These are phyloP conservation scores for Hucho hucho DNA, from an alignment of 2,113 vertebrate genomes.

Conservation along the genomic window DNA sequence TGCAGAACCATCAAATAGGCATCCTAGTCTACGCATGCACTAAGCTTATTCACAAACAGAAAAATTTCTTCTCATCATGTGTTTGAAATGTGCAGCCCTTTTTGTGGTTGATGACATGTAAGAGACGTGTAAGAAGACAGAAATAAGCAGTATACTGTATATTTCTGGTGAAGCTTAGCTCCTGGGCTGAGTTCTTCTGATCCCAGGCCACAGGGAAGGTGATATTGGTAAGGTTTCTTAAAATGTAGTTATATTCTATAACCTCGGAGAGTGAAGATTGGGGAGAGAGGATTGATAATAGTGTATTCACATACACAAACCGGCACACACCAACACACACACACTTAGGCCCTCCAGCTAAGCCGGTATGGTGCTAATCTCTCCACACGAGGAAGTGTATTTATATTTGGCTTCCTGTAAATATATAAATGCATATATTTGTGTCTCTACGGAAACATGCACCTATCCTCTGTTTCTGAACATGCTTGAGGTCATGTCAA, in stretches of 20 bases:
- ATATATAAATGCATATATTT: not conserved
- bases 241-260: not conserved
- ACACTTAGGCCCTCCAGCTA: not conserved
- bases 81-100: too few species aligned
- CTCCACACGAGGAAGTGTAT: not conserved
- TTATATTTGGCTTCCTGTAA: slow-evolving; percentile 11
- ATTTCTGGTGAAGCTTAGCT: not conserved
- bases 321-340: not conserved
- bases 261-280: not conserved
- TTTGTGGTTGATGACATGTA: too few species aligned
- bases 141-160: slow-evolving; percentile 4
- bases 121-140: too few species aligned
- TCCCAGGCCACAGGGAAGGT: not conserved
- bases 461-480: slow-evolving; percentile 1
- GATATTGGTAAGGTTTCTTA: not conserved
- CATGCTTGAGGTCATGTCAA: slow-evolving; percentile 6
- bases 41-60: too few species aligned
- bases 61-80: too few species aligned
- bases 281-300: not conserved
- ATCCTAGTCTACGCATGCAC: too few species aligned
- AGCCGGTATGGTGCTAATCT: not conserved
- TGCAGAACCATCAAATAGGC: too few species aligned
- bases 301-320: not conserved
- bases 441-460: not conserved
- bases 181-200: not conserved